Conservation (phyloP, 2,113 vertebrate species). For the Phasianus colchicus region DNA sequence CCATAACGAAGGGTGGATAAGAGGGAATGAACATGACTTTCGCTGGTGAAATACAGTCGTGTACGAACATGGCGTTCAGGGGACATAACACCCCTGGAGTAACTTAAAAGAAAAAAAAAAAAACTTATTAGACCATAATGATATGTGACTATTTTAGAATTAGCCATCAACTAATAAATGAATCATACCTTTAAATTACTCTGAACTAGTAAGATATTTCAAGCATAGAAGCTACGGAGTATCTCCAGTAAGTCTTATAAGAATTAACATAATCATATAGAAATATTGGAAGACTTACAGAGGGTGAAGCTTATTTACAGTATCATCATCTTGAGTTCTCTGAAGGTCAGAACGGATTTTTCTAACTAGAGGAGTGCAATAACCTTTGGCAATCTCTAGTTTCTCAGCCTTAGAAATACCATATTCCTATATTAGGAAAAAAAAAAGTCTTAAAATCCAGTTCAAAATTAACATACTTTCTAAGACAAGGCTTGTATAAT, state of each 20-base stretch:
- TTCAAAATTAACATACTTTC: not conserved
- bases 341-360: conserved; percentile 93
- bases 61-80: conserved; percentile 91
- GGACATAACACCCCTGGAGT: conserved; percentile 91
- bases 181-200: not conserved
- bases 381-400: conserved; percentile 91
- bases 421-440: conserved; percentile 83
- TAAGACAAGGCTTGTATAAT: not conserved
- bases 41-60: conserved; percentile 91
- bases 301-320: conserved; percentile 92
- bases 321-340: conserved; percentile 93
- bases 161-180: not conserved
- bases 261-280: not conserved
- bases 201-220: not conserved
- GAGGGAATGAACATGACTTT: conserved; percentile 91
- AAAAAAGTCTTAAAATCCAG: conserved; percentile 11
- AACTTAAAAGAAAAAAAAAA: conserved; percentile 74
- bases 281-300: conserved; percentile 80
- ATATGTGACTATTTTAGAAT: not conserved
- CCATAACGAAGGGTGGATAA: conserved; percentile 89
- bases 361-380: conserved; percentile 89
- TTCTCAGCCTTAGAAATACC: conserved; percentile 90
- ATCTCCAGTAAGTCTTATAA: not conserved
- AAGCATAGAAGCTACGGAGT: not conserved
- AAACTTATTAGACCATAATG: not conserved